Base-by-base conservation (phyloP, 1,140 invertebrate genomes). In the Ruditapes philippinarum region DNA sequence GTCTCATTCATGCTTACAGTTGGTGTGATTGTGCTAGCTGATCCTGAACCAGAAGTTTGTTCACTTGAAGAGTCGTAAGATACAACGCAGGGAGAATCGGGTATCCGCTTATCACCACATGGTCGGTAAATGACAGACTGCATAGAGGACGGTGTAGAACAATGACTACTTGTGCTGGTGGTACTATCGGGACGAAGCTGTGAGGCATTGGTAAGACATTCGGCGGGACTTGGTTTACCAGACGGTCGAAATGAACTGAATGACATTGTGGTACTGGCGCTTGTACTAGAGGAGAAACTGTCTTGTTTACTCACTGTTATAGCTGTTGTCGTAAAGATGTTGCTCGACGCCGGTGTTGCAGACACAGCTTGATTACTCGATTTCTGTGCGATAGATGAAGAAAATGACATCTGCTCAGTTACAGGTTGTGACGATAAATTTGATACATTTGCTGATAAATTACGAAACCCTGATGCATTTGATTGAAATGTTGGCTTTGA, bases 111-210 rank as follows among this genome's bases (percentile, higher is more conserved):
- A 17, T 88, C 74, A 36, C 65, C 80, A 17, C 84, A 74, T 14
- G 93, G 92, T 79, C 91, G 85, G 80, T 94, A 92, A 60, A 95
- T 94, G 14, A 93, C 91, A 25, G 93, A 92, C 74, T 92, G 91
- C 60, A 90, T 91, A 28, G 94, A 95, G 25, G 93, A 94, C 36
- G 92, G 93, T 22, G 94, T 93, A 14, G 94, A 95, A 89, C 93
- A 94, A 70, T 93, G 83, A 83, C 93, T 94, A 70, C 93, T 94
- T 2, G 92, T 89, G 85, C 93, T 94, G 80, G 92, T 92, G 68
- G 92, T 91, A 81, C 93, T 94, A 31, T 95, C 93, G 14, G 94
- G 94, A 5, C 94, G 91, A 76, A 82, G 83, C 65, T 79, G 79
- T 28, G 76, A 57, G 33, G 62, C 45, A 12, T 49, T 65, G 74